Base-by-base conservation (phyloP, 1,140 invertebrate genomes). In the Wasmannia auropunctata region DNA sequence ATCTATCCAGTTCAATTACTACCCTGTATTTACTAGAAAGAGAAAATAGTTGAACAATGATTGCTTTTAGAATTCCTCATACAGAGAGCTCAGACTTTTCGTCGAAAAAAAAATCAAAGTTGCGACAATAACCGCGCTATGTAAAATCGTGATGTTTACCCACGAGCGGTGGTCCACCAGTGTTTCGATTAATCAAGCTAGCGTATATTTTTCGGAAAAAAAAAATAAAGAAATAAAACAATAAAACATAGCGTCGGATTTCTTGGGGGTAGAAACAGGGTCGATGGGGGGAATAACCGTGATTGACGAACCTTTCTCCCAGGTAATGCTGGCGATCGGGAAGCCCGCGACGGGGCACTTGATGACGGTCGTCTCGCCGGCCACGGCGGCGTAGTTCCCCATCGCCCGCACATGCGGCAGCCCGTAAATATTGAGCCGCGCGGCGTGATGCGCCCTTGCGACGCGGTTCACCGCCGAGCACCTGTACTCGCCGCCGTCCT, bases 321-420 rank as follows among this genome's bases (percentile, higher is more conserved):
- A 99, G 10, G 96, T 97, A 86, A 99, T 98, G 51, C 97, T 96
- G 92, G 98, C 97, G 86, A 99, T 98, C 7, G 98, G 98, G 95
- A 98, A 99, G 46, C 98, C 98, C 49, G 98, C 98, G 14, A 98
- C 98, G 69, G 98, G 98, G 95, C 98, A 99, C 94, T 98, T 98
- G 91, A 99, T 97, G 89, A 97, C 96, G 85, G 99, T 96, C 93
- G 97, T 97, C 91, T 97, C 97, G 67, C 98, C 98, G 40, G 98
- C 98, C 19, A 99, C 97, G 0, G 98, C 98, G 6, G 98, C 98
- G 43, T 99, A 97, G 95, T 98, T 98, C 16, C 97, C 97, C 98
- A 99, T 99, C 90, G 97, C 96, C 74, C 98, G 95, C 80, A 99
- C 98, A 93, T 97, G 98, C 14, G 98, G 98, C 63, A 97, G 95